A percentile compares a stretch with the other conserved stretches of the same genome.
These are phyloP conservation scores for Tricholaema leucomelas DNA, from an alignment of 2,113 vertebrate species.

Conservation along the genomic window DNA sequence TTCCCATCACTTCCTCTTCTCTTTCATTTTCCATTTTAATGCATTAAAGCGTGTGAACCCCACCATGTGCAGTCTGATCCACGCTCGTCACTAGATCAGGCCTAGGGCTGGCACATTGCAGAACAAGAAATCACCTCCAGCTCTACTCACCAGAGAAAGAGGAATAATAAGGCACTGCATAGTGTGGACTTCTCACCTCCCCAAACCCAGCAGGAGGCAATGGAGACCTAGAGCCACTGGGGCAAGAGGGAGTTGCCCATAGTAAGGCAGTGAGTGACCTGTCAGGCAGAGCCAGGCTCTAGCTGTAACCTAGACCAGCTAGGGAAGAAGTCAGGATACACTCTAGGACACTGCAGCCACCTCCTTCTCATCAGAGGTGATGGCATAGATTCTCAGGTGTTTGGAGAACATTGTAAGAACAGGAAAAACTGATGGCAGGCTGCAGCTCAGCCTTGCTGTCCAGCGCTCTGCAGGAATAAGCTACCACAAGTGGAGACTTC, in stretches of 20 bases:
- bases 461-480: not conserved
- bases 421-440: not conserved
- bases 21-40: not conserved
- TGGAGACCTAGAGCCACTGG: not conserved
- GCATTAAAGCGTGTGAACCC: not conserved
- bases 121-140: not conserved
- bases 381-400: not conserved
- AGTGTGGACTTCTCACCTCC: not conserved
- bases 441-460: not conserved
- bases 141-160: not conserved
- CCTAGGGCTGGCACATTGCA: not conserved
- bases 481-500: not conserved
- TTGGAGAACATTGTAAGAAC: not conserved
- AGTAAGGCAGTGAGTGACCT: not conserved
- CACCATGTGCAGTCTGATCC: rapidly evolving
- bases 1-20: not conserved
- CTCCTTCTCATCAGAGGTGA: not conserved
- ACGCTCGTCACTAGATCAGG: not conserved
- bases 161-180: not conserved
- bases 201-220: rapidly evolving
- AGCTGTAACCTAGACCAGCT: too few relatives aligned
- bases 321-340: not conserved
- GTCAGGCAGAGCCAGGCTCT: not conserved
- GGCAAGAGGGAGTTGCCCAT: not conserved
- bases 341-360: not conserved